phyloP scores from a whole-genome alignment of 2,888 invertebrate genomes.

The Drosophila eohydei region DNA sequence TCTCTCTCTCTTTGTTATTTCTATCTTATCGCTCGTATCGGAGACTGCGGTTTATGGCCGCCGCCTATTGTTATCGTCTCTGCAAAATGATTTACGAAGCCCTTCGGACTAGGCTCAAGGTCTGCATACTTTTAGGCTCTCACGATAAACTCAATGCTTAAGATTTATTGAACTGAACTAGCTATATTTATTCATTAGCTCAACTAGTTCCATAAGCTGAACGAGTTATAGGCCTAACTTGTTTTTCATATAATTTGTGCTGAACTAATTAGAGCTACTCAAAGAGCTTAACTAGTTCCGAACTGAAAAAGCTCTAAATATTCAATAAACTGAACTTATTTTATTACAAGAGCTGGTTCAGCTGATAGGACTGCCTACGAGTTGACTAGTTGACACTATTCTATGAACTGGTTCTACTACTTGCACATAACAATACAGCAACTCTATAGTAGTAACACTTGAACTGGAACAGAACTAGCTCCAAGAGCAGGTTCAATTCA shows the following conservation, averaged over 20 bases:
- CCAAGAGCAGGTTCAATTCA: no score
- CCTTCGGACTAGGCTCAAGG: background rate
- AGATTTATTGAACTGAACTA: background rate
- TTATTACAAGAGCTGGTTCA: background rate
- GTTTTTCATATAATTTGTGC: no score
- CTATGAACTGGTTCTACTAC: background rate
- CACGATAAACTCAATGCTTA: background rate
- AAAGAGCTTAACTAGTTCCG: background rate
- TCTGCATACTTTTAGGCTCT: constrained; percentile 34
- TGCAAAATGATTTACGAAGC: background rate
- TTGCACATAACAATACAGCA: no score
- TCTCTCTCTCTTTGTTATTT: background rate
- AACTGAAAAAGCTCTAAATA: no score
- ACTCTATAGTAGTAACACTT: no score
- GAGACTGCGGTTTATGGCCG: constrained; percentile 5
- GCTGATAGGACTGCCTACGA: background rate
- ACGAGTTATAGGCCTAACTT: background rate
- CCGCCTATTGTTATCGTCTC: constrained; percentile 15
- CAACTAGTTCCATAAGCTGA: background rate
- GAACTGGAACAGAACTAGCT: no score
- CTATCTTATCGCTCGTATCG: constrained; percentile 38
- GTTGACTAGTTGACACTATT: background rate
- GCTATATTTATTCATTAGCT: no score
- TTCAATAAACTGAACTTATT: no score
- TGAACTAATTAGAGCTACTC: no score